Percentiles rank a stretch among this genome's conserved stretches.
Conservation (phyloP, 1,140 invertebrate species). For the Drosophila lowei region DNA sequence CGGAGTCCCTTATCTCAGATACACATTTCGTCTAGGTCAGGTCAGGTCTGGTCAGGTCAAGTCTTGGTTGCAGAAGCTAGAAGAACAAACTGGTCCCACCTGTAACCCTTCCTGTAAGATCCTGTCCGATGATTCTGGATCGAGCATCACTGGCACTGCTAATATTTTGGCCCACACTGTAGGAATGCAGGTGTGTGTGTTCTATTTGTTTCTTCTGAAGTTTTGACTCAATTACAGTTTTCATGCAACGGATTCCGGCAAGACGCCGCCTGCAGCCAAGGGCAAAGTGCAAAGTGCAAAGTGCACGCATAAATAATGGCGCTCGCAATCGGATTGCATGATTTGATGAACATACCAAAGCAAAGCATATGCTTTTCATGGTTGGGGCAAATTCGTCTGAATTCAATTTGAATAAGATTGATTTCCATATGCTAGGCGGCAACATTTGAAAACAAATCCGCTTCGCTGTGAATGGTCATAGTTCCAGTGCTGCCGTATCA, state of each 20-base stretch:
- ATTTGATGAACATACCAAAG: constrained; percentile 62
- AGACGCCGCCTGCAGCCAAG: not conserved
- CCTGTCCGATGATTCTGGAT: too few species aligned
- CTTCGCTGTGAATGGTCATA: too few species aligned
- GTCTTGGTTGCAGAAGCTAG: too few species aligned
- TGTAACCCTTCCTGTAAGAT: too few species aligned
- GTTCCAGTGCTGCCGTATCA: too few species aligned
- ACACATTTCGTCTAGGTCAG: too few species aligned
- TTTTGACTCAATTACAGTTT: constrained; percentile 76
- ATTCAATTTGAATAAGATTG: not conserved
- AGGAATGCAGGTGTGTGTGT: constrained; percentile 17
- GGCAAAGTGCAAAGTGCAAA: not conserved
- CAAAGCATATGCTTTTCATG: constrained; percentile 9
- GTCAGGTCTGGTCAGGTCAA: too few species aligned
- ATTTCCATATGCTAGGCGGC: not conserved
- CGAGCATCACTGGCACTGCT: too few species aligned
- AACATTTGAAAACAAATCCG: not conserved
- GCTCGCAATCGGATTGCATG: constrained; percentile 65
- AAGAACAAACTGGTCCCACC: too few species aligned
- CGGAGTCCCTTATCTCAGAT: too few species aligned
- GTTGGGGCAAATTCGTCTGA: not conserved
- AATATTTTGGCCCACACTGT: not conserved
- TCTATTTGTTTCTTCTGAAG: constrained; percentile 49
- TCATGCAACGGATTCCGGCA: constrained; percentile 51
- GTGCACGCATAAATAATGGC: constrained; percentile 49